Conservation (phyloP, 2,113 vertebrate genomes). For the Melanostigma gelatinosum region DNA sequence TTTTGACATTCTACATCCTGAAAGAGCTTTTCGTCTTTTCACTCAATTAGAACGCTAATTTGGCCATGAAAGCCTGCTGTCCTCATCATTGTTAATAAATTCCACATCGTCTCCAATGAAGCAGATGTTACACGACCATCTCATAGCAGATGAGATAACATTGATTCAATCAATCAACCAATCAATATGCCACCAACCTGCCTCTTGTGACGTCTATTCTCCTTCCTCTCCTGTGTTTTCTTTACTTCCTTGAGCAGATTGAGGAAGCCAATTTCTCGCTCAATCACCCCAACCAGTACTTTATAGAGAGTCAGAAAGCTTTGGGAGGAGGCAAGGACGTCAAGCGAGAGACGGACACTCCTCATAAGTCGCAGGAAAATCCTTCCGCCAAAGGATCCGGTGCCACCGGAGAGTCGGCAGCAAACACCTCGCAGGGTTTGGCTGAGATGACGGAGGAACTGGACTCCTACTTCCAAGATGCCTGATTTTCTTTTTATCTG, state of each 20-base stretch:
- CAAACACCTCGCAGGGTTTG: slow-evolving; percentile 57
- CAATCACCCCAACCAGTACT: slow-evolving; percentile 98
- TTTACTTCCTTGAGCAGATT: slow-evolving; percentile 80
- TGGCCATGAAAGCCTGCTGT: slow-evolving; percentile 2
- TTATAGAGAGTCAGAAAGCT: slow-evolving; percentile 89
- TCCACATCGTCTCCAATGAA: background rate
- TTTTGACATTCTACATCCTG: slow-evolving; percentile 61
- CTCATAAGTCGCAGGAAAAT: slow-evolving; percentile 74
- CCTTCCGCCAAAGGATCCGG: slow-evolving; percentile 14
- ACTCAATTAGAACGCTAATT: slow-evolving; percentile 29
- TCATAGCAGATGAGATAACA: slow-evolving; percentile 9
- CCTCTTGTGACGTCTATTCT: background rate
- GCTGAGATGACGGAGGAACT: slow-evolving; percentile 84
- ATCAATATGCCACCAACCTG: slow-evolving; percentile 19
- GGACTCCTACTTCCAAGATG: slow-evolving; percentile 86
- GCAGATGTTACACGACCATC: slow-evolving; percentile 7
- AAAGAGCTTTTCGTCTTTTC: slow-evolving; percentile 50
- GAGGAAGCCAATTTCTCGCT: slow-evolving; percentile 92
- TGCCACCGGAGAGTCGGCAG: slow-evolving; percentile 46
- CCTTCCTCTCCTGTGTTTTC: background rate
- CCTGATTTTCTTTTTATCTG: slow-evolving; percentile 47
- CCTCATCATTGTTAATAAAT: slow-evolving; percentile 40
- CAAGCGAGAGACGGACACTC: slow-evolving; percentile 88
- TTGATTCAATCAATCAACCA: slow-evolving; percentile 4
- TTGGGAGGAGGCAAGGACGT: slow-evolving; percentile 83